These are phyloP conservation scores for Clostera curtula DNA, from an alignment of 2,888 invertebrate genomes.

Conservation along the genomic window DNA sequence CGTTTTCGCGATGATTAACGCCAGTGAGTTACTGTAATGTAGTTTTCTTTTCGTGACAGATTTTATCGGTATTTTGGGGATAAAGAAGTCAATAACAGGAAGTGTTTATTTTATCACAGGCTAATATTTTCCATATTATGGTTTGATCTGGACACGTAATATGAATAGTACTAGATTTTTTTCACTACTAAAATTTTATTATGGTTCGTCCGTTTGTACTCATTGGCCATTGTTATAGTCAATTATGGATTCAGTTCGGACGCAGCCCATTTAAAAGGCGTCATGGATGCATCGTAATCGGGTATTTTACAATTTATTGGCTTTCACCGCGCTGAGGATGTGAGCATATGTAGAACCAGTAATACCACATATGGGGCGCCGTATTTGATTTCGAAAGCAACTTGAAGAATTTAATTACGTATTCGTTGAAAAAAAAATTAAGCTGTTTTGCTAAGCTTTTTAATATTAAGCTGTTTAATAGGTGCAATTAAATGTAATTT, in stretches of 20 bases:
- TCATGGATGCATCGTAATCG: constrained; percentile 30
- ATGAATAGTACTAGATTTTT: not conserved
- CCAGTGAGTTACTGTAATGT: constrained; percentile 4
- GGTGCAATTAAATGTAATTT: too few relatives aligned
- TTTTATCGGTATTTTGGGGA: too few relatives aligned
- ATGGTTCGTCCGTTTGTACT: constrained; percentile 5
- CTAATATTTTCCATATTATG: too few relatives aligned
- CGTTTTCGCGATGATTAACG: constrained; percentile 3
- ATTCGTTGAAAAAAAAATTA: too few relatives aligned
- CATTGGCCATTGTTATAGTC: constrained; percentile 12
- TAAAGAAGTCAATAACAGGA: too few relatives aligned
- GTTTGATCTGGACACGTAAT: too few relatives aligned
- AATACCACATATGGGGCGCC: constrained; percentile 31
- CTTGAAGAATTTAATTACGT: constrained; percentile 2
- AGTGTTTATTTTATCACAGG: too few relatives aligned
- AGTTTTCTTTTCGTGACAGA: constrained; percentile 2
- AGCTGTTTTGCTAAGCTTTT: too few relatives aligned
- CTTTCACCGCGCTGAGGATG: constrained; percentile 56
- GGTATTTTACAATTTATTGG: constrained; percentile 50
- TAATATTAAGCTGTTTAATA: too few relatives aligned
- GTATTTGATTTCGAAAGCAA: constrained; percentile 35
- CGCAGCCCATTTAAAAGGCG: constrained; percentile 12
- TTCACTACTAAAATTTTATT: not conserved
- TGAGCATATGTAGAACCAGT: constrained; percentile 38
- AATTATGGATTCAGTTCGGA: constrained; percentile 13